A percentile compares a stretch with the other conserved stretches of the same genome.
phyloP scores from a whole-genome alignment of 2,888 invertebrate genomes.

The Geophilus truncorum region DNA sequence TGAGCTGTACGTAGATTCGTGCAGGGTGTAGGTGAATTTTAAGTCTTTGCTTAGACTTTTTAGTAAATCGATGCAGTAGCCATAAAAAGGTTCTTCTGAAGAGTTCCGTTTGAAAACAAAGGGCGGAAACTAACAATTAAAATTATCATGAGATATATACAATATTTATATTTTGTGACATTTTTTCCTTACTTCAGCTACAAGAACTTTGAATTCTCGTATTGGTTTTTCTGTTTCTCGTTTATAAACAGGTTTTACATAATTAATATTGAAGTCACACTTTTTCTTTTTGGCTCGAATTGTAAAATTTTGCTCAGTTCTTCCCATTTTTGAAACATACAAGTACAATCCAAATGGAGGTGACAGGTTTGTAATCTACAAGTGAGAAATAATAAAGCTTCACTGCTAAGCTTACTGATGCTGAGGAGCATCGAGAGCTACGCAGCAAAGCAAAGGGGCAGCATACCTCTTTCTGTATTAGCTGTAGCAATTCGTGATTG shows the following conservation, averaged over 20 bases:
- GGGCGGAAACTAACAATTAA: constrained; percentile 51
- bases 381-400: background rate
- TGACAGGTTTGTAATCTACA: background rate
- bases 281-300: background rate
- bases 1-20: constrained; percentile 69
- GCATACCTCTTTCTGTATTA: background rate
- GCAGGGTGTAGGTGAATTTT: constrained; percentile 85
- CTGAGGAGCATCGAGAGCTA: no score
- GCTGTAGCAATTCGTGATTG: background rate
- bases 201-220: background rate
- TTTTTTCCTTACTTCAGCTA: background rate
- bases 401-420: background rate
- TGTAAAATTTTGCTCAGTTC: background rate
- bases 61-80: constrained; percentile 92
- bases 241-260: background rate
- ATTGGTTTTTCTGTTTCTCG: background rate
- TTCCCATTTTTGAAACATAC: background rate
- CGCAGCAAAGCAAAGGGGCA: background rate
- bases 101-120: constrained; percentile 49
- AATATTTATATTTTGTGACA: background rate
- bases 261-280: background rate
- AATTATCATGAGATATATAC: background rate
- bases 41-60: constrained; percentile 77
- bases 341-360: background rate
- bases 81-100: constrained; percentile 51